These are phyloP conservation scores for Psilanteris sp. DNA, from an alignment of 1,140 invertebrate genomes.

Conservation along the genomic window DNA sequence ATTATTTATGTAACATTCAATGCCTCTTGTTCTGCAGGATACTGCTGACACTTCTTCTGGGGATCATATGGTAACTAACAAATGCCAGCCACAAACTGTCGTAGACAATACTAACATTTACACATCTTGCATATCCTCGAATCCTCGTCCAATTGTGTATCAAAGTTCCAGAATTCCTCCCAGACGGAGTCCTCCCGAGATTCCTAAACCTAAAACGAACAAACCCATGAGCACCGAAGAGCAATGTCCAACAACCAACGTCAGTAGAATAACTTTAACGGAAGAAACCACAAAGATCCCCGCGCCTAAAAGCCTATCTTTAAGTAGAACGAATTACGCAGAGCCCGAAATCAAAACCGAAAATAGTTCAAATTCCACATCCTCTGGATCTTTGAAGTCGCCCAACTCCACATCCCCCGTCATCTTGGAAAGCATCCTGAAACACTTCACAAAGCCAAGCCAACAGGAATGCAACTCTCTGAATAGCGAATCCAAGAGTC, in stretches of 20 bases:
- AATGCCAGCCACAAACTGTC: slow-evolving; percentile 67
- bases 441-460: slow-evolving; percentile 5
- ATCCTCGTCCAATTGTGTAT: slow-evolving; percentile 71
- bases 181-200: slow-evolving; percentile 69
- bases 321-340: slow-evolving; percentile 5
- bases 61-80: slow-evolving; percentile 72
- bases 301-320: slow-evolving; percentile 13
- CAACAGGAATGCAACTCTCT: slow-evolving; percentile 2
- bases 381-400: slow-evolving; percentile 9
- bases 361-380: not conserved
- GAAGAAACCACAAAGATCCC: slow-evolving; percentile 33
- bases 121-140: slow-evolving; percentile 57
- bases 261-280: not conserved
- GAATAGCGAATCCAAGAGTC: slow-evolving; percentile 21
- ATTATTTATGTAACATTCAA: slow-evolving; percentile 36
- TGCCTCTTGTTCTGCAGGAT: slow-evolving; percentile 75
- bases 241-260: not conserved
- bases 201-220: slow-evolving; percentile 40
- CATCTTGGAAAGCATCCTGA: slow-evolving; percentile 34
- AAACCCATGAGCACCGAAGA: slow-evolving; percentile 9
- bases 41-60: slow-evolving; percentile 74
- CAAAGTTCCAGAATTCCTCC: slow-evolving; percentile 73
- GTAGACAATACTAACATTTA: slow-evolving; percentile 72
- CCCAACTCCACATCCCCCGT: slow-evolving; percentile 25
- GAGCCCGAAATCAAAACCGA: too few species aligned